Evolutionary conservation across 2,888 invertebrate species (phyloP), one percentile per base, ranked within the genome.

Genomic region (Ligdia adustata): DNA sequence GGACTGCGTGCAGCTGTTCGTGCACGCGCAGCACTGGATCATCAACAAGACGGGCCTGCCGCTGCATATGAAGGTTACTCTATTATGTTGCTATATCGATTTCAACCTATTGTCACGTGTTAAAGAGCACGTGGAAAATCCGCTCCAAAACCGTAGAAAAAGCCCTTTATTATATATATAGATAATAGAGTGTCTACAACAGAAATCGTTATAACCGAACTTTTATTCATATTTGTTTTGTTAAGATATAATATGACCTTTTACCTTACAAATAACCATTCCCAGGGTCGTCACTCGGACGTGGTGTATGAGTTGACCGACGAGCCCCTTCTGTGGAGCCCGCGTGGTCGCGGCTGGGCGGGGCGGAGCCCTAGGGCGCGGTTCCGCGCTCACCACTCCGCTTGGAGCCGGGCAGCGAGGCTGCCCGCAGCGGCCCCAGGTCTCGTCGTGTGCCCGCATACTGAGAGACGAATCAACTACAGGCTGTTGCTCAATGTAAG

Each of bases 41-140:
- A 93, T 97, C 56, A 98, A 98, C 83, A 96, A 96, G 82, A 95
- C 96, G 2, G 95, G 95, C 7, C 82, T 97, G 52, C 96, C 97
- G 2, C 78, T 98, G 56, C 94, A 95, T 75, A 91, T 96, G 57
- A 94, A 95, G 91, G 96, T 95, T 33, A 29, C 3, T 16, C 12
- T n/a, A n/a, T n/a, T n/a, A n/a, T n/a, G n/a, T n/a, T n/a, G n/a
- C n/a, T n/a, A n/a, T n/a, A n/a, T n/a, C n/a, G n/a, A n/a, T n/a
- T n/a, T n/a, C n/a, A n/a, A n/a, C n/a, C n/a, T n/a, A n/a, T n/a
- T n/a, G n/a, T n/a, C n/a, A n/a, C n/a, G n/a, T n/a, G n/a, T n/a
- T n/a, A n/a, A n/a, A n/a, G n/a, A n/a, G n/a, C n/a, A n/a, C n/a
- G n/a, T n/a, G n/a, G n/a, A n/a, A n/a, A n/a, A n/a, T n/a, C n/a